Conservation (phyloP, 2,888 invertebrate species). For the Caenorhabditis wallacei region DNA sequence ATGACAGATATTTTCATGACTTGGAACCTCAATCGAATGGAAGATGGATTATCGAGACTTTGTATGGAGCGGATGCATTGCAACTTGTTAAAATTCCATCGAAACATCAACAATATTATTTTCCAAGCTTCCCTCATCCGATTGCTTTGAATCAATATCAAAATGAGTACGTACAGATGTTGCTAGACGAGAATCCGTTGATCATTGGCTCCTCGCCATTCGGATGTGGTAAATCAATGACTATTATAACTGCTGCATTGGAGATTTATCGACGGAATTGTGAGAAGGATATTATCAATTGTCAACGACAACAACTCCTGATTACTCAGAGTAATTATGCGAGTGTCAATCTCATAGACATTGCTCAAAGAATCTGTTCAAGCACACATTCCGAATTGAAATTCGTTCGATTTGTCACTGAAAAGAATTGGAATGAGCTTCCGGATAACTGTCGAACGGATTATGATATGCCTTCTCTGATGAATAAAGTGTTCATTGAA, state of each 20-base stretch:
- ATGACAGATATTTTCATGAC: slow-evolving; percentile 11
- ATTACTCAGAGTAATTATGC: slow-evolving; percentile 53
- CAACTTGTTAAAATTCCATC: background rate
- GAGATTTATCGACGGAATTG: slow-evolving; percentile 34
- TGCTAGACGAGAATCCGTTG: slow-evolving; percentile 30
- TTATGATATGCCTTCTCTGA: slow-evolving; percentile 34
- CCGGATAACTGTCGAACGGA: slow-evolving; percentile 21
- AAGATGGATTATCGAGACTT: slow-evolving; percentile 28
- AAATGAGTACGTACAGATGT: slow-evolving; percentile 41
- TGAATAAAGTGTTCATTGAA: background rate
- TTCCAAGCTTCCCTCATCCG: slow-evolving; percentile 5
- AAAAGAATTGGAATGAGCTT: slow-evolving; percentile 41
- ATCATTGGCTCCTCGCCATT: slow-evolving; percentile 42
- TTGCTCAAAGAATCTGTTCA: slow-evolving; percentile 4
- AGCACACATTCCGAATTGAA: background rate
- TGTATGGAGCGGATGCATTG: slow-evolving; percentile 32
- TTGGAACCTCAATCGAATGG: slow-evolving; percentile 10
- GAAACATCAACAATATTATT: slow-evolving; percentile 2
- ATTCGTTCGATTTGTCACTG: slow-evolving; percentile 32
- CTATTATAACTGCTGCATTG: slow-evolving; percentile 38
- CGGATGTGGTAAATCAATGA: slow-evolving; percentile 52
- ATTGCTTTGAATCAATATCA: slow-evolving; percentile 36
- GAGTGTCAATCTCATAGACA: slow-evolving; percentile 39
- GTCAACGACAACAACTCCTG: slow-evolving; percentile 19
- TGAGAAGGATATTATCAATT: background rate